These are phyloP conservation scores for Frieseomelitta varia DNA, from an alignment of 1,140 invertebrate species.

Conservation along the genomic window DNA sequence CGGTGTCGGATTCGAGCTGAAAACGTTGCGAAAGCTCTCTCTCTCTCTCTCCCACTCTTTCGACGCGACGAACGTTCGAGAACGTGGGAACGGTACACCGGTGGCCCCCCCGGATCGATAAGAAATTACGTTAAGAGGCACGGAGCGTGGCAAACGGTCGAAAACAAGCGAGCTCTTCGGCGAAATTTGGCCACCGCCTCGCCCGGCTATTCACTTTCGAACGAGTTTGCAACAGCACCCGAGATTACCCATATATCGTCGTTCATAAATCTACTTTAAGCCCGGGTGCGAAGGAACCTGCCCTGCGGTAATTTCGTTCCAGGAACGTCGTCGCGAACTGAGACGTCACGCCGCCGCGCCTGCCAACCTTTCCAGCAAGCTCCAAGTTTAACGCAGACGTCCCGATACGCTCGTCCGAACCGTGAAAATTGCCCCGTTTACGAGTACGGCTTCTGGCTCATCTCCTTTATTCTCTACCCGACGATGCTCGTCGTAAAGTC, in stretches of 20 bases:
- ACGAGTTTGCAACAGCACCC: slow-evolving; percentile 55
- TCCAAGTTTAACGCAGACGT: slow-evolving; percentile 61
- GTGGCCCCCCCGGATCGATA: too few species aligned
- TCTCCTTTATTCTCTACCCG: neutral
- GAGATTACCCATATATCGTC: slow-evolving; percentile 58
- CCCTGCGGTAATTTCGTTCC: slow-evolving; percentile 62
- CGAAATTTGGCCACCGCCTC: neutral
- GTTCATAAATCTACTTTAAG: slow-evolving; percentile 66
- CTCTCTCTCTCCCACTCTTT: too few species aligned
- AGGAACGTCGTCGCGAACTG: slow-evolving; percentile 49
- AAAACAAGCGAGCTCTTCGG: slow-evolving; percentile 3
- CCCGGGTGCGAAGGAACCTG: slow-evolving; percentile 35
- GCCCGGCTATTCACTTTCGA: slow-evolving; percentile 38
- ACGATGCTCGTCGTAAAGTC: neutral
- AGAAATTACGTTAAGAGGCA: neutral
- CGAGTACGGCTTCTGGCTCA: neutral
- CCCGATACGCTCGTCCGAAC: slow-evolving; percentile 49
- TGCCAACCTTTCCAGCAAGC: slow-evolving; percentile 36
- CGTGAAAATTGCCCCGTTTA: slow-evolving; percentile 60
- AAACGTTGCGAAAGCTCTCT: neutral
- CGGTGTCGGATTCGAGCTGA: neutral
- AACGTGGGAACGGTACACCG: too few species aligned
- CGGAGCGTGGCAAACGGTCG: neutral
- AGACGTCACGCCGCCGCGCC: slow-evolving; percentile 30
- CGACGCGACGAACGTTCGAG: too few species aligned